Evolutionary conservation across 1,140 invertebrate species (phyloP).

Genomic region (Neodiprion lecontei): DNA sequence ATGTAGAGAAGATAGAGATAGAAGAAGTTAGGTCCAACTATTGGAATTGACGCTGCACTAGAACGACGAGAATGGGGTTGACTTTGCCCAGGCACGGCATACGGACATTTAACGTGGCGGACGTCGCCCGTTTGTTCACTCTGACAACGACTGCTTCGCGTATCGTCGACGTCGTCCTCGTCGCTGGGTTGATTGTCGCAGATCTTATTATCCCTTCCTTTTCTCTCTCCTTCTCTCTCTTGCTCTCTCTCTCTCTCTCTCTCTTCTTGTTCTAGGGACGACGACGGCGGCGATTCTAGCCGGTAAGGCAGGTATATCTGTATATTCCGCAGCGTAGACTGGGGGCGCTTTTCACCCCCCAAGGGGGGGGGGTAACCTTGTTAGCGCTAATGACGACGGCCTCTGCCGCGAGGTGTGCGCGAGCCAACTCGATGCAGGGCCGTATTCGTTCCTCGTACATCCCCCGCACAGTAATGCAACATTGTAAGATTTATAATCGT

Average conservation of each 20-base stretch:
- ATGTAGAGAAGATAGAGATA: no score
- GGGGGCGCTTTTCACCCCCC: background rate
- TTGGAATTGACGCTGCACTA: no score
- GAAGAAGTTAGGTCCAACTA: no score
- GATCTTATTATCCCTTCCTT: conserved; percentile 57
- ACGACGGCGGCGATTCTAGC: background rate
- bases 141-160: conserved; percentile 26
- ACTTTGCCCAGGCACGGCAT: background rate
- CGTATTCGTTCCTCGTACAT: background rate
- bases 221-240: no score
- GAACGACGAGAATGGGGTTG: background rate
- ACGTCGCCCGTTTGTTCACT: conserved; percentile 49
- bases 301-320: background rate
- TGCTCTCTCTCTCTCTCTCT: no score
- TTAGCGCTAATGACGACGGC: conserved; percentile 56
- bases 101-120: conserved; percentile 46
- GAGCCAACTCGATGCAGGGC: conserved; percentile 30
- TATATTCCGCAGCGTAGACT: conserved; percentile 1
- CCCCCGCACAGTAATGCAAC: no score
- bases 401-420: conserved; percentile 42
- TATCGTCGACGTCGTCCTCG: conserved; percentile 30
- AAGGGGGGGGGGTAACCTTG: conserved; percentile 49
- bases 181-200: conserved; percentile 55
- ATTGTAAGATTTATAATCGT: background rate
- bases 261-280: conserved; percentile 45